Base-by-base conservation (phyloP, 2,888 invertebrate genomes). In the Eupeodes latifasciatus region DNA sequence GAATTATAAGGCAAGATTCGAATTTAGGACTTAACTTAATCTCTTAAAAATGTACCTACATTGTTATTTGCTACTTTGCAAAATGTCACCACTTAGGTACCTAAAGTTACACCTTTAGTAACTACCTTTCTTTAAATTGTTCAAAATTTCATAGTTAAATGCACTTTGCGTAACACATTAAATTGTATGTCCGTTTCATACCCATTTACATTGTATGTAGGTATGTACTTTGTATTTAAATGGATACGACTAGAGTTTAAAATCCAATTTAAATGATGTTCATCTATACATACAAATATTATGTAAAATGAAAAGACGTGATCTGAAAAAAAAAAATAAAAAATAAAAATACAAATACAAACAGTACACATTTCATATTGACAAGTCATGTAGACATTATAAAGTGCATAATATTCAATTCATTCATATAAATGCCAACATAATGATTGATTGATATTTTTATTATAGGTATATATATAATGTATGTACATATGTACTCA, bases 381-480 rank as follows among this genome's bases (percentile, higher is more conserved):
- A 27, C 71, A 57, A 55, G 71, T 71, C 57, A 71, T 71, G 71
- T 57, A 71, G 44, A 57, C 55, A 71, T n/a, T 12, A 55, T 16
- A 51, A 12, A 71, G 14, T 44, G 49, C 16, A n/a, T 4, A 27
- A 27, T 49, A 34, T 44, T 66, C 3, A 5, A 66, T 47, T 66
- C 47, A 53, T 53, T 53, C 9, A 34, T 51, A 36, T 67, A 34
- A 51, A 51, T 51, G 14, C 51, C 53, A 51, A 67, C 40, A 55
- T 34, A 53, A 55, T 40, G 53, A 71, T 71, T 71, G 71, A 71
- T 71, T 57, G 71, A 71, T 71, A 34, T 57, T 44, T 44, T 19
- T 14, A 19, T 36, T 36, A 7, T n/a, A 2, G 14, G 5, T 27
- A 61, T 36, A n/a, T 11, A 40, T 4, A 61, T 9, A 36, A 3